Conservation (phyloP, 2,113 vertebrate genomes). For the Lampris incognitus region DNA sequence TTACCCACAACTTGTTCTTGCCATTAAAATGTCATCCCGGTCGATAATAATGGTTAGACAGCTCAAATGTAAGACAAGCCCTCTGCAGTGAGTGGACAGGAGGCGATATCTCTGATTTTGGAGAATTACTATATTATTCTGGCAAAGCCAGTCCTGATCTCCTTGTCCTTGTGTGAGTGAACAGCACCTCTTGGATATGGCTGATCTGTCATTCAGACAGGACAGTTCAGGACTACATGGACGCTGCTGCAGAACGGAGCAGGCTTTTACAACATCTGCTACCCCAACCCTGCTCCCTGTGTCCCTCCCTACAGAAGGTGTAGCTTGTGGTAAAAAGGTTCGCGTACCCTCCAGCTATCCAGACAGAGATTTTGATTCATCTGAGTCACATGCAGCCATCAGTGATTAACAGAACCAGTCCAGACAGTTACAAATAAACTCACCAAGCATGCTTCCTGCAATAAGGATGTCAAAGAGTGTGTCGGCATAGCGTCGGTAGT, state of each 20-base stretch:
- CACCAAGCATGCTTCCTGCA: conserved; percentile 95
- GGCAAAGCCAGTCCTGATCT: conserved; percentile 20
- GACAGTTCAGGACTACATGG: neutral
- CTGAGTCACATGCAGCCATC: too few species aligned
- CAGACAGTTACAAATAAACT: conserved; percentile 22
- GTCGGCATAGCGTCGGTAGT: conserved; percentile 95
- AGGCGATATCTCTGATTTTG: conserved; percentile 27
- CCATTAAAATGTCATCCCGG: neutral
- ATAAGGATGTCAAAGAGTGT: conserved; percentile 95
- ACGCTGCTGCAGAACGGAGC: neutral
- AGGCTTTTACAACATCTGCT: too few species aligned
- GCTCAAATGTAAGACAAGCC: neutral
- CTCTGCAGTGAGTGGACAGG: neutral
- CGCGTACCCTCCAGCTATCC: too few species aligned
- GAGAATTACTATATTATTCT: conserved; percentile 39
- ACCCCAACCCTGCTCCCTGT: too few species aligned
- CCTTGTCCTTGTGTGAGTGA: conserved; percentile 36
- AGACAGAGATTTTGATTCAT: too few species aligned
- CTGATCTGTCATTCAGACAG: neutral
- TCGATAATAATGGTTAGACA: neutral
- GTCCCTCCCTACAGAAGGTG: too few species aligned
- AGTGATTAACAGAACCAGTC: neutral
- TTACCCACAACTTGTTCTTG: neutral
- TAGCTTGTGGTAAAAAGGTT: too few species aligned
- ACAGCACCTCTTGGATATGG: neutral